Evolutionary conservation across 2,888 invertebrate genomes (phyloP).

Genomic region (Xylota sylvarum): DNA sequence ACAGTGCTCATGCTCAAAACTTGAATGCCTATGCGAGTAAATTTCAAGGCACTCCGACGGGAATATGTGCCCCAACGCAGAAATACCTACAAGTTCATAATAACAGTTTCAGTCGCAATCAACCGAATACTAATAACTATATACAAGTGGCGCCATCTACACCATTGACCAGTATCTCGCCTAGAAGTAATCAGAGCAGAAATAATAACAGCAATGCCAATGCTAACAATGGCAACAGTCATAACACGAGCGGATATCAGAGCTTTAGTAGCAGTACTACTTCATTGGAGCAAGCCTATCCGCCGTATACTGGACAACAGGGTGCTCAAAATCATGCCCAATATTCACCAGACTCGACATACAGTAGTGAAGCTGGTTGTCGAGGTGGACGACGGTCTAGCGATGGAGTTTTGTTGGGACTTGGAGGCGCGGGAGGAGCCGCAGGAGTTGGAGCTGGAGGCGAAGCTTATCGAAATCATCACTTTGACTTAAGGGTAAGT

Average conservation of each 20-base stretch:
- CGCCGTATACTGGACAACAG: constrained; percentile 79
- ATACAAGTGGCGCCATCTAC: constrained; percentile 79
- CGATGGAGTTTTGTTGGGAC: constrained; percentile 82
- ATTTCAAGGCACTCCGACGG: constrained; percentile 81
- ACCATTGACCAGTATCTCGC: constrained; percentile 48
- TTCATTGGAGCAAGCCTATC: constrained; percentile 84
- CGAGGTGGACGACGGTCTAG: constrained; percentile 82
- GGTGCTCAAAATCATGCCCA: constrained; percentile 74
- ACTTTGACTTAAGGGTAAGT: constrained; percentile 82
- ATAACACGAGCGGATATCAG: constrained; percentile 84
- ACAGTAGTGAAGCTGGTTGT: constrained; percentile 81
- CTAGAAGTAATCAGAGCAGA: constrained; percentile 38
- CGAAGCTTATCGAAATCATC: constrained; percentile 81
- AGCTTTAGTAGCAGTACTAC: constrained; percentile 85
- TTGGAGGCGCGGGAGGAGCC: constrained; percentile 78
- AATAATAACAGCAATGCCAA: constrained; percentile 38
- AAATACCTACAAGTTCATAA: constrained; percentile 82
- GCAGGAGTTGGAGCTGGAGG: constrained; percentile 73
- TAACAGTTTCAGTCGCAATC: constrained; percentile 79
- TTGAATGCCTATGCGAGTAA: constrained; percentile 68
- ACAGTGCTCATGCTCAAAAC: constrained; percentile 67
- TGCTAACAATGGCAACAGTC: constrained; percentile 82
- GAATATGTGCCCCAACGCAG: constrained; percentile 82
- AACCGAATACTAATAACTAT: constrained; percentile 80
- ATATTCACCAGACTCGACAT: constrained; percentile 84